These are phyloP conservation scores for Mystacides longicornis DNA, from an alignment of 2,888 invertebrate species.

Conservation along the genomic window DNA sequence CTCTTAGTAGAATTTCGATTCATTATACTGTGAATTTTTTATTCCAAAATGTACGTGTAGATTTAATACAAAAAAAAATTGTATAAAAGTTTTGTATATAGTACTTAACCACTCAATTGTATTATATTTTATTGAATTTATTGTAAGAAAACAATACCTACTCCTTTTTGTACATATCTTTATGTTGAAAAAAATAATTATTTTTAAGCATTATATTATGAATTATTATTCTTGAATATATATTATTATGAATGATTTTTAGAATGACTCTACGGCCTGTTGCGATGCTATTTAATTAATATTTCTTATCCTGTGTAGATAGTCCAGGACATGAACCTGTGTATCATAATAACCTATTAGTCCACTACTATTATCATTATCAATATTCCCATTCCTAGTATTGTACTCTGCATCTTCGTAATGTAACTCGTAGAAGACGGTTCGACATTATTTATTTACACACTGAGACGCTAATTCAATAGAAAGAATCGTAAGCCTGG, in stretches of 20 bases:
- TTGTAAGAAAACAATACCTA: slow-evolving; percentile 24
- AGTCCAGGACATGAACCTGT: slow-evolving; percentile 2
- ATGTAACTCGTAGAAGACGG: no score
- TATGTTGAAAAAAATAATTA: slow-evolving; percentile 26
- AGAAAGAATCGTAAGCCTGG: slow-evolving; percentile 4
- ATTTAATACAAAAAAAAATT: no score
- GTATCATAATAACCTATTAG: neutral
- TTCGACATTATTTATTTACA: no score
- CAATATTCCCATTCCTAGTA: neutral
- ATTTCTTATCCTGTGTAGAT: slow-evolving; percentile 8
- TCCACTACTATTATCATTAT: neutral
- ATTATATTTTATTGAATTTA: neutral
- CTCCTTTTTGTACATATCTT: slow-evolving; percentile 26
- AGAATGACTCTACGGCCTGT: slow-evolving; percentile 4
- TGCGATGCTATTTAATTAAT: neutral
- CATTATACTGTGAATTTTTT: no score
- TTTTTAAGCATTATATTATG: slow-evolving; percentile 17
- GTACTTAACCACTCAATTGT: slow-evolving; percentile 22
- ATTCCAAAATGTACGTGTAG: no score
- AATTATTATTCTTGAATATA: neutral
- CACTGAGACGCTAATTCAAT: no score
- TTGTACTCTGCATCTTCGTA: slow-evolving; percentile 10
- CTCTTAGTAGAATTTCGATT: no score
- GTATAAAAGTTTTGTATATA: slow-evolving; percentile 25
- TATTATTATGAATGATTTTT: slow-evolving; percentile 14